Conservation (phyloP, 2,888 invertebrate species). For the Acronicta psi region DNA sequence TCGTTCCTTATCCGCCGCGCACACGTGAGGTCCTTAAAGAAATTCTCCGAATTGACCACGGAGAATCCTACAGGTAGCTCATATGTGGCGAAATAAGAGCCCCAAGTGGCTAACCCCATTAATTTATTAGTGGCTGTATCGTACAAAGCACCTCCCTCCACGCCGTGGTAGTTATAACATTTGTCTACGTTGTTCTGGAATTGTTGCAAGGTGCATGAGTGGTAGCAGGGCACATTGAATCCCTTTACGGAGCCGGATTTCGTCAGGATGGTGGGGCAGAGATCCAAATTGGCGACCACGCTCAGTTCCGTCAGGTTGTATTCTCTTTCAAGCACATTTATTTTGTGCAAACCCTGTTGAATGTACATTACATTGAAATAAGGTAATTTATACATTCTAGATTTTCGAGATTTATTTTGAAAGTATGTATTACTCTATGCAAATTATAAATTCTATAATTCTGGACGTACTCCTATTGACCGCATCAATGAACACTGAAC, state of each 20-base stretch:
- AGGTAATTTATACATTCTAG: too few relatives aligned
- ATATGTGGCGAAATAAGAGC: constrained; percentile 35
- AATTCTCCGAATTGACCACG: constrained; percentile 68
- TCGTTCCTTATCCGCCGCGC: constrained; percentile 66
- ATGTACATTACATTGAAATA: neutral
- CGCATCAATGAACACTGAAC: too few relatives aligned
- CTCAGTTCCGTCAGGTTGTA: constrained; percentile 63
- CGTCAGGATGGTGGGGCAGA: constrained; percentile 65
- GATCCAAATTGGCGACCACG: constrained; percentile 59
- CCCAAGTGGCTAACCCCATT: constrained; percentile 77
- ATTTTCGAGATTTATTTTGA: too few relatives aligned
- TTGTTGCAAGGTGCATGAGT: constrained; percentile 63
- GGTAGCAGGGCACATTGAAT: constrained; percentile 73
- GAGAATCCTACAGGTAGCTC: constrained; percentile 75
- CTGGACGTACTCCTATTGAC: too few relatives aligned
- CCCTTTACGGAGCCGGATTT: constrained; percentile 42
- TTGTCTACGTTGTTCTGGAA: constrained; percentile 25
- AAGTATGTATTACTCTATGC: too few relatives aligned
- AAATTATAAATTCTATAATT: too few relatives aligned
- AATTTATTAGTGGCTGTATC: constrained; percentile 58
- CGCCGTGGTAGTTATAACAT: constrained; percentile 68
- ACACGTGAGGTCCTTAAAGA: constrained; percentile 68
- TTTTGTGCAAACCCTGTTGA: constrained; percentile 56
- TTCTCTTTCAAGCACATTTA: constrained; percentile 37
- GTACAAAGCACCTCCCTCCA: constrained; percentile 70